Conservation (phyloP, 2,113 vertebrate genomes). For the Eira barbara region DNA sequence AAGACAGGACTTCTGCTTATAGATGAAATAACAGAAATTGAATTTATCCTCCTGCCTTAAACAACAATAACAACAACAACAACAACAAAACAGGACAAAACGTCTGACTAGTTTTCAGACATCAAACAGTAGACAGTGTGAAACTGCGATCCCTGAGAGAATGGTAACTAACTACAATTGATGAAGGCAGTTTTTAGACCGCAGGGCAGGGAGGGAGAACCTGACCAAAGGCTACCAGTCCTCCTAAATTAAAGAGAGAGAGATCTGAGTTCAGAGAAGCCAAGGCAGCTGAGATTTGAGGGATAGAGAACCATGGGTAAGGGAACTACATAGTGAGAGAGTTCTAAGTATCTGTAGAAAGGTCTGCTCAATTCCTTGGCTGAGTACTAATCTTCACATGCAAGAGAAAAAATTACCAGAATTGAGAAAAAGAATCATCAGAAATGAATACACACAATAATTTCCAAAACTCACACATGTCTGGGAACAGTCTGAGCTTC, state of each 20-base stretch:
- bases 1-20: neutral
- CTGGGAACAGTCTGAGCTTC: neutral
- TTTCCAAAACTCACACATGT: neutral
- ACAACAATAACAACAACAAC: neutral
- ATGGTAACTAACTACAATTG: neutral
- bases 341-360: neutral
- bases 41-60: neutral
- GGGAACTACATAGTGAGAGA: neutral
- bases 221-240: neutral
- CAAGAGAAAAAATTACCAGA: neutral
- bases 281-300: neutral
- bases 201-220: neutral
- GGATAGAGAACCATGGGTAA: neutral
- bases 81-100: neutral
- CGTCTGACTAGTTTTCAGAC: neutral
- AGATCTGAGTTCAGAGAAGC: neutral
- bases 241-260: neutral
- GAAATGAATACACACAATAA: neutral
- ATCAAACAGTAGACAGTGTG: neutral
- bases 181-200: neutral
- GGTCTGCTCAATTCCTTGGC: neutral
- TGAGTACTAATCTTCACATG: neutral
- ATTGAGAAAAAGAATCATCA: neutral
- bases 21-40: neutral
- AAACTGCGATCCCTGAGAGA: neutral